Conservation (phyloP, 2,888 invertebrate species). For the Thera britannica region DNA sequence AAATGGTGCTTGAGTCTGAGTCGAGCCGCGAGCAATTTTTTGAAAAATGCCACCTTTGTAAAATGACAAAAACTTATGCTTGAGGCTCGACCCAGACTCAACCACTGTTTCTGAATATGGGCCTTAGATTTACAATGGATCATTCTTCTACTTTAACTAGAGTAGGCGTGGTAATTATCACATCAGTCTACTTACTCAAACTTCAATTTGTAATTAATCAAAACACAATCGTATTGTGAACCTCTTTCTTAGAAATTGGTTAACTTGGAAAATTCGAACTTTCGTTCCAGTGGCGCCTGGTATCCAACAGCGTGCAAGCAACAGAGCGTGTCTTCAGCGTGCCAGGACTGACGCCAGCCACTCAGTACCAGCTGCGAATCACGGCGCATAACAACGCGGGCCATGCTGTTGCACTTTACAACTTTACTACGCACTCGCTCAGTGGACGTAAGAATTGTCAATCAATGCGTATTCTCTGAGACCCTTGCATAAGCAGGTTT, state of each 20-base stretch:
- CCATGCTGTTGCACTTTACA: constrained; percentile 91
- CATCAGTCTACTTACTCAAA: no score
- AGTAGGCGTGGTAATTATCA: no score
- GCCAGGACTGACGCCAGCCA: constrained; percentile 90
- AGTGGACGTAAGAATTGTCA: constrained; percentile 87
- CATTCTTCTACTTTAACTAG: no score
- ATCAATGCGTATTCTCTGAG: not conserved
- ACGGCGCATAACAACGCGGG: constrained; percentile 95
- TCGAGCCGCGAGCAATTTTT: no score
- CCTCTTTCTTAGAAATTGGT: not conserved
- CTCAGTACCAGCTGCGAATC: constrained; percentile 89
- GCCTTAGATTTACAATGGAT: no score
- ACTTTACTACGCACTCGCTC: constrained; percentile 92
- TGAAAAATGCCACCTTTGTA: no score
- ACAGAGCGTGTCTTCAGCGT: constrained; percentile 93
- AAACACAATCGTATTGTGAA: not conserved
- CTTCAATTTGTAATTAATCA: no score
- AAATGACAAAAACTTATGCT: no score
- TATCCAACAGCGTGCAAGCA: constrained; percentile 92
- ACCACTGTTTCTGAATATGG: no score
- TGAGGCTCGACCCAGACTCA: no score
- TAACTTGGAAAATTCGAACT: not conserved
- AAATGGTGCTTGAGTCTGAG: no score
- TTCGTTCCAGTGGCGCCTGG: constrained; percentile 88
- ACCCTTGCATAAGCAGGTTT: not conserved